Evolutionary conservation across 1,140 invertebrate genomes (phyloP).

Genomic region (Dinothrombium tinctorium): DNA sequence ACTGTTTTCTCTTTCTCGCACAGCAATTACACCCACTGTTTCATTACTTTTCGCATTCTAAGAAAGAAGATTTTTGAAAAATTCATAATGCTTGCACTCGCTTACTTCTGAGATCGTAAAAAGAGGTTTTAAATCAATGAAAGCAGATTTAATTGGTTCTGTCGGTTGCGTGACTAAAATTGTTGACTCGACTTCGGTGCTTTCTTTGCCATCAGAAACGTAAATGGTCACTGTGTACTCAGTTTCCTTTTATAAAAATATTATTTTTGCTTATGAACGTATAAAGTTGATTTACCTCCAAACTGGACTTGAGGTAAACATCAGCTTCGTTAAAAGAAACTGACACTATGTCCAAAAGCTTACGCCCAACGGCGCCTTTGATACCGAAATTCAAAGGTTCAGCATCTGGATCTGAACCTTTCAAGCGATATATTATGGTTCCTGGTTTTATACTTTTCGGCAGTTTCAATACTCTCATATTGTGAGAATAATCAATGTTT

Average conservation of each 20-base stretch:
- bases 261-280: background rate
- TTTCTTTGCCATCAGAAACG: conserved; percentile 14
- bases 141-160: conserved; percentile 10
- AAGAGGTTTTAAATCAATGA: conserved; percentile 12
- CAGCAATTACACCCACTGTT: conserved; percentile 51
- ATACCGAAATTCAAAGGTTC: conserved; percentile 20
- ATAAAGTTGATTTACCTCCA: too few relatives aligned
- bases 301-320: conserved; percentile 13
- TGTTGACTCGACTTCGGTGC: conserved; percentile 14
- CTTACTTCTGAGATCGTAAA: conserved; percentile 15
- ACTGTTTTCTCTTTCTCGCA: conserved; percentile 44
- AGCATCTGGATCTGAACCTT: conserved; percentile 59
- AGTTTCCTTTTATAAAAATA: conserved; percentile 11
- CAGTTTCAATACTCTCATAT: conserved; percentile 17
- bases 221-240: conserved; percentile 16
- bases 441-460: conserved; percentile 15
- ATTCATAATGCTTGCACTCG: background rate
- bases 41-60: conserved; percentile 49
- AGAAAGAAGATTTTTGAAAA: background rate
- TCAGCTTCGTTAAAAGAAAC: conserved; percentile 14
- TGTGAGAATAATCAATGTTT: conserved; percentile 17
- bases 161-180: conserved; percentile 13
- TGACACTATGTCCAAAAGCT: conserved; percentile 13
- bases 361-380: conserved; percentile 10
- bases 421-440: conserved; percentile 58